Evolutionary conservation across 1,140 invertebrate genomes (phyloP).

Genomic region (Bombus difficillimus): DNA sequence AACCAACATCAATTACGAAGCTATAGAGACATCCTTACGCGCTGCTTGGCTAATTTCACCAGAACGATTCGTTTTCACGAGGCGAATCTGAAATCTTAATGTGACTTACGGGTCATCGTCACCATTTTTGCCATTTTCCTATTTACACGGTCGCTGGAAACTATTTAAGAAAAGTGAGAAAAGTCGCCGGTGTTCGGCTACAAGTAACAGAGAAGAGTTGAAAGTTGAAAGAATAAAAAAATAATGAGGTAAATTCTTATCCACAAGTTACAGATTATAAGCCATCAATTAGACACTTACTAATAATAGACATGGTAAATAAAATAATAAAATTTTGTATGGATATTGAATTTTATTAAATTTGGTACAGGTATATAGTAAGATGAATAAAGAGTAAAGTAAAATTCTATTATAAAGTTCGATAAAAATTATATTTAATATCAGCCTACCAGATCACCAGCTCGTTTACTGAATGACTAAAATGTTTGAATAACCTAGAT

Average conservation of each 20-base stretch:
- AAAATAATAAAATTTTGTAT: too few species aligned
- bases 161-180: conserved; percentile 33
- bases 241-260: background rate
- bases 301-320: too few species aligned
- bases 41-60: background rate
- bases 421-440: too few species aligned
- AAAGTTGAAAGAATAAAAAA: background rate
- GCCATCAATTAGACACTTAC: too few species aligned
- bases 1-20: conserved; percentile 17
- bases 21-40: background rate
- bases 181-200: background rate
- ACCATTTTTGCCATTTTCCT: background rate
- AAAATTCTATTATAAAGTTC: too few species aligned
- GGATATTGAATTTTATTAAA: too few species aligned
- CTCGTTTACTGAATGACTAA: too few species aligned
- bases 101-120: conserved; percentile 9
- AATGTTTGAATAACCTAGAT: background rate
- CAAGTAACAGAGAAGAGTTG: background rate
- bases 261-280: too few species aligned
- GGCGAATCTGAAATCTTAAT: conserved; percentile 1
- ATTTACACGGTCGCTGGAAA: conserved; percentile 28
- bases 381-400: too few species aligned
- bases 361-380: too few species aligned
- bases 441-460: too few species aligned
- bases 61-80: background rate